Percentiles rank a stretch among this genome's conserved stretches.
These are phyloP conservation scores for Typhlomys cinereus DNA, from an alignment of 2,113 vertebrate species.

Conservation along the genomic window DNA sequence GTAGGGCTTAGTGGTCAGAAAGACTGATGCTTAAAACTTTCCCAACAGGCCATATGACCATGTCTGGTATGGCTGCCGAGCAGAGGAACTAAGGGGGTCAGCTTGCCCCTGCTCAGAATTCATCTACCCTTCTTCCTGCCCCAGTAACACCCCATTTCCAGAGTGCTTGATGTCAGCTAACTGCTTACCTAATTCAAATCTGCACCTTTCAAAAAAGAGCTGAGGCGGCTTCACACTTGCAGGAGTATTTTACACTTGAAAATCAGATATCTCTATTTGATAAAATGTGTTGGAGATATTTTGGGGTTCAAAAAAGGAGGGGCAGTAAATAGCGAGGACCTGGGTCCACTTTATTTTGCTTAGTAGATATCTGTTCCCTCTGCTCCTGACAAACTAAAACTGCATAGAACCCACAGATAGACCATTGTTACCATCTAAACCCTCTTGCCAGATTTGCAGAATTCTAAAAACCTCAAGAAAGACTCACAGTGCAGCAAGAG, in stretches of 20 bases:
- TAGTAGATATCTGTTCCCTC: not conserved
- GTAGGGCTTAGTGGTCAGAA: not conserved
- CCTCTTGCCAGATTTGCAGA: not conserved
- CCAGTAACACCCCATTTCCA: not conserved
- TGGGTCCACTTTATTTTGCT: not conserved
- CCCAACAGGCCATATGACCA: fast-evolving
- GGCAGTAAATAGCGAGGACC: not conserved
- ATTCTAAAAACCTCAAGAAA: not conserved
- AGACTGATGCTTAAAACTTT: not conserved
- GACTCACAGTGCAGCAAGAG: not conserved
- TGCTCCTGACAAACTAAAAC: constrained; percentile 4
- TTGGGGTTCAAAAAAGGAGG: not conserved
- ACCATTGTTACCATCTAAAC: not conserved
- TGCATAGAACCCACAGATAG: not conserved
- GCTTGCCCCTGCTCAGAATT: not conserved
- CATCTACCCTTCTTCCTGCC: not conserved
- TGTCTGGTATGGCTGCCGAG: not conserved
- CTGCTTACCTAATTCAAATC: constrained; percentile 36
- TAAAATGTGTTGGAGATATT: constrained; percentile 54
- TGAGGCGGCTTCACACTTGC: constrained; percentile 53
- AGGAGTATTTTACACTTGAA: constrained; percentile 28
- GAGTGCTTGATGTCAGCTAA: not conserved
- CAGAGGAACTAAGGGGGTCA: not conserved
- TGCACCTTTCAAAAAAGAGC: not conserved
- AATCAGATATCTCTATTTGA: constrained; percentile 26